A percentile compares a stretch with the other conserved stretches of the same genome.
phyloP scores from a whole-genome alignment of 2,113 vertebrate genomes.

The Ahaetulla prasina region DNA sequence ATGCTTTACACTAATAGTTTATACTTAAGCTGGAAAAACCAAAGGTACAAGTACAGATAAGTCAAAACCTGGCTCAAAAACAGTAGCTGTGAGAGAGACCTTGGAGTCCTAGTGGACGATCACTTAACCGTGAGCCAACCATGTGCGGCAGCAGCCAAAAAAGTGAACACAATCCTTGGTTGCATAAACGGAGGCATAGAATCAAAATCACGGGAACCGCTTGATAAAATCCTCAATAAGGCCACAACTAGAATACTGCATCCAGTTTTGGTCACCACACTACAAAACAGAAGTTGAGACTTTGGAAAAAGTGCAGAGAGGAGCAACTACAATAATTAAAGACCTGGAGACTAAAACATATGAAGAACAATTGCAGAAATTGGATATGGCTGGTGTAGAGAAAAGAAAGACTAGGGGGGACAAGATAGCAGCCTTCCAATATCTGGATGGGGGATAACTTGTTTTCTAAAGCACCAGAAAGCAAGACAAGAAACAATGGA shows the following conservation, averaged over 20 bases:
- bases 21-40: background rate
- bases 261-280: background rate
- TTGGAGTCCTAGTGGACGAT: no score
- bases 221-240: background rate
- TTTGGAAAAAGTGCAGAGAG: background rate
- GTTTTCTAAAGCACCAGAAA: no score
- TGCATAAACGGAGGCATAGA: background rate
- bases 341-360: no score
- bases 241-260: background rate
- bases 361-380: no score
- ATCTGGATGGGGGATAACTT: no score
- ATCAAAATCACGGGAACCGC: background rate
- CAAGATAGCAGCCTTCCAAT: accelerated
- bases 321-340: no score
- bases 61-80: background rate
- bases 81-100: background rate
- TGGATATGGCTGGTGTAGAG: no score
- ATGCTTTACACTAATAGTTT: background rate
- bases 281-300: background rate
- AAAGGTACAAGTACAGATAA: background rate
- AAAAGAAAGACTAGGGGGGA: no score
- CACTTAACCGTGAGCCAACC: accelerated
- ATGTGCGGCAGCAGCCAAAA: background rate
- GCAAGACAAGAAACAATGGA: no score
- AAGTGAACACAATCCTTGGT: background rate